phyloP scores from a whole-genome alignment of 2,113 vertebrate species.

The Gyps fulvus region DNA sequence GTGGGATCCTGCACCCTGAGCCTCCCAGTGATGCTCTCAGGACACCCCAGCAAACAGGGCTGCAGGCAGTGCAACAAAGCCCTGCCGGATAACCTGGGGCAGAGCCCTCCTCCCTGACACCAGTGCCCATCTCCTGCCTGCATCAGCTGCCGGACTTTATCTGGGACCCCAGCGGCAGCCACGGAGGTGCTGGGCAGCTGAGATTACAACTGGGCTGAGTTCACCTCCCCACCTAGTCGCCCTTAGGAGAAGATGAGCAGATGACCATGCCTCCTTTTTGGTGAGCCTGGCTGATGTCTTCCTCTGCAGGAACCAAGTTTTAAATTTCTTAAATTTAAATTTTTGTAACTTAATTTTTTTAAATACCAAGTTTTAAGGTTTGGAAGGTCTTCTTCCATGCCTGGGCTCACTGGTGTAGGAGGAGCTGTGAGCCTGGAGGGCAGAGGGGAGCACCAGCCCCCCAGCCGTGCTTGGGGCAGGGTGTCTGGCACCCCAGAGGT shows the following conservation, averaged over 20 bases:
- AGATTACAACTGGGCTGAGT: background rate
- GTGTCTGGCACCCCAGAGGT: rapidly evolving
- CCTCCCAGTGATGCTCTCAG: background rate
- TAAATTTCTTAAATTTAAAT: background rate
- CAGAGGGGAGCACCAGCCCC: background rate
- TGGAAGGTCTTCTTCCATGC: background rate
- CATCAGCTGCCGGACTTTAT: rapidly evolving
- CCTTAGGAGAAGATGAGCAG: background rate
- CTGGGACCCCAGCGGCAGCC: background rate
- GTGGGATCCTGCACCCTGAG: rapidly evolving
- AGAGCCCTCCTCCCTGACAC: background rate
- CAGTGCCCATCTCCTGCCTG: background rate
- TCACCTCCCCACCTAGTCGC: background rate
- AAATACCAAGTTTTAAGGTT: background rate
- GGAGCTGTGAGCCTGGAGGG: background rate
- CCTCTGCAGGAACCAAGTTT: background rate
- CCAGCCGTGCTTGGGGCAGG: rapidly evolving
- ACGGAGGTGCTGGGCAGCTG: background rate
- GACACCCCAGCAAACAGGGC: background rate
- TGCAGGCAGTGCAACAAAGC: background rate
- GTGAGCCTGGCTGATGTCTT: background rate
- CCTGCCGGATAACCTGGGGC: background rate
- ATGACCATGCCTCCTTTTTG: background rate
- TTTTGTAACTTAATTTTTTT: background rate
- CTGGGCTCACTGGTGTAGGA: background rate